Conservation (phyloP, 2,113 vertebrate species). For the Gavia stellata region DNA sequence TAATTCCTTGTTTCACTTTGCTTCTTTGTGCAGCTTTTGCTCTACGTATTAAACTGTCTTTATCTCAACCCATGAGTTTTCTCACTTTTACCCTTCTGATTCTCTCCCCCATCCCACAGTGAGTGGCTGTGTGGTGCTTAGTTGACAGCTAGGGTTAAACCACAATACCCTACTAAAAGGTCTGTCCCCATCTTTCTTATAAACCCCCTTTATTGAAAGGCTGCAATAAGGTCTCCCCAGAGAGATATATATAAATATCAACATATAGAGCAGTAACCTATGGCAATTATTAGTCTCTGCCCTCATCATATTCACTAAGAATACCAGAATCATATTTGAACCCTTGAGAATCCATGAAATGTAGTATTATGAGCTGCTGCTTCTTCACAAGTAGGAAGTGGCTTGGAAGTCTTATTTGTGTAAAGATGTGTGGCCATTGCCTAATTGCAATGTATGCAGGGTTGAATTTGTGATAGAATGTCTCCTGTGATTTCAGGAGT, state of each 20-base stretch:
- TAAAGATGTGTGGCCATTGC: neutral
- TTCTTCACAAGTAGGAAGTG: neutral
- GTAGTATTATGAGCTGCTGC: neutral
- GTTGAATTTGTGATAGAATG: neutral
- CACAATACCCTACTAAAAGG: neutral
- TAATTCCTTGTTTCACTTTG: no score
- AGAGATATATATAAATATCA: neutral
- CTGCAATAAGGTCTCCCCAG: rapidly evolving
- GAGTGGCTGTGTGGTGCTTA: no score
- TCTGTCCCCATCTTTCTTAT: neutral
- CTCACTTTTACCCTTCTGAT: no score
- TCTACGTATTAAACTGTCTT: no score
- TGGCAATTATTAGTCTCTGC: neutral
- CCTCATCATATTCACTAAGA: neutral
- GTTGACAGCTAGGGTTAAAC: no score
- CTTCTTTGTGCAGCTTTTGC: no score
- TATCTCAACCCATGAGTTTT: no score
- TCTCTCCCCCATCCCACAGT: no score
- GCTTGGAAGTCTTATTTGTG: neutral
- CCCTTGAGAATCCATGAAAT: neutral
- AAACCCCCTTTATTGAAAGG: neutral
- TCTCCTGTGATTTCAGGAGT: neutral
- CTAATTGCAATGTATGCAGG: neutral
- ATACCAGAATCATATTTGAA: neutral
- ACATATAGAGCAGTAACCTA: neutral